These are phyloP conservation scores for Cantharis lateralis DNA, from an alignment of 2,888 invertebrate species.

Conservation along the genomic window DNA sequence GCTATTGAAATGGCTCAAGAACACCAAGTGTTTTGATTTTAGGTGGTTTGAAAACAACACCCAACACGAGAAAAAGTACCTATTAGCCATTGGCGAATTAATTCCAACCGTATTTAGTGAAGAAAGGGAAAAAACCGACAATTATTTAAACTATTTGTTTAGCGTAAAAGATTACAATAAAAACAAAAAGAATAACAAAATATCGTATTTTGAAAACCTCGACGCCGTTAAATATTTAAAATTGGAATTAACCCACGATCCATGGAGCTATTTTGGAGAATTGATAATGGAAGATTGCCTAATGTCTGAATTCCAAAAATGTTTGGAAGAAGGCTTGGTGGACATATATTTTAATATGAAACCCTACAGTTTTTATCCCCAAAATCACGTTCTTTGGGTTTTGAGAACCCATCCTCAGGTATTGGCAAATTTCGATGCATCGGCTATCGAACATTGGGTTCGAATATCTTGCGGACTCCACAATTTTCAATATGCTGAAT, in stretches of 20 bases:
- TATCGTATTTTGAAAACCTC: not conserved
- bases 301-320: not conserved
- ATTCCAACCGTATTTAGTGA: not conserved
- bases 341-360: not conserved
- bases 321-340: not conserved
- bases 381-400: not conserved
- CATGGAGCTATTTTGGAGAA: not conserved
- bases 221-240: not conserved
- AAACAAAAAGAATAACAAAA: not conserved
- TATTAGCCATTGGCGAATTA: not conserved
- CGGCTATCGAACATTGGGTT: not conserved
- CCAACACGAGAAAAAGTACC: not conserved
- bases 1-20: not conserved
- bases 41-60: not conserved
- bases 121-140: not conserved
- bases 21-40: fast-evolving
- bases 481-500: not conserved
- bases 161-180: not conserved
- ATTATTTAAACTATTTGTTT: not conserved
- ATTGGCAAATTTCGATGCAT: not conserved
- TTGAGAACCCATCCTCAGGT: not conserved
- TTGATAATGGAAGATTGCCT: not conserved
- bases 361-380: no score
- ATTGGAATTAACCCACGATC: not conserved
- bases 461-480: not conserved